A percentile compares a stretch with the other conserved stretches of the same genome.
phyloP scores from a whole-genome alignment of 2,797 vertebrate species.

The Notoglanidium macrostoma region DNA sequence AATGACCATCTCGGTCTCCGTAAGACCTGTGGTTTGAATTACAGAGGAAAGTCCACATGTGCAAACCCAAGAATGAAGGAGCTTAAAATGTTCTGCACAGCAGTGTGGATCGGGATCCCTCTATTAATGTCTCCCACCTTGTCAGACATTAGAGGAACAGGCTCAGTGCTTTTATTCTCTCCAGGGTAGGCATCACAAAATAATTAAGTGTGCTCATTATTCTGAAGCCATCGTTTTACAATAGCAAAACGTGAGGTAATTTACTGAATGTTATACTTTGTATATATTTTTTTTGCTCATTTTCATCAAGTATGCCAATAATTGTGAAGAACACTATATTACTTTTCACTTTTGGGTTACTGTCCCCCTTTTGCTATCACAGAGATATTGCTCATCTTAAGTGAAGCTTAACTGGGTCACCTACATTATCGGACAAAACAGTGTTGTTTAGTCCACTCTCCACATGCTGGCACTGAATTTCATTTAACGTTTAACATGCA shows the following conservation, averaged over 20 bases:
- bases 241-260: neutral
- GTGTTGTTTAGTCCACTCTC: slow-evolving; percentile 16
- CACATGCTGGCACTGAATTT: slow-evolving; percentile 7
- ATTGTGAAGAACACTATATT: neutral
- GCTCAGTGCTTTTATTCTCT: neutral
- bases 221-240: neutral
- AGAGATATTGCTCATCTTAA: slow-evolving; percentile 44
- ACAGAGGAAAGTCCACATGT: neutral
- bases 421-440: slow-evolving; percentile 47
- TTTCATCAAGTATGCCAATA: neutral
- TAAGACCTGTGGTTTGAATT: neutral
- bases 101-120: neutral
- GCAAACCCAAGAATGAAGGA: neutral
- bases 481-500: slow-evolving; percentile 28
- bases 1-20: neutral
- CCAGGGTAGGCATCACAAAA: neutral
- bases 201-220: neutral
- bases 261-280: neutral
- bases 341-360: slow-evolving; percentile 40
- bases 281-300: neutral
- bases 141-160: neutral
- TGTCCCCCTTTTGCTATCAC: slow-evolving; percentile 49
- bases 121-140: neutral
- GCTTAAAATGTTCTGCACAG: neutral
- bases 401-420: slow-evolving; percentile 58